Base-by-base conservation (phyloP, 30 jellyfish, hydroid and myxozoan genomes). In the Cassiopea andromeda region DNA sequence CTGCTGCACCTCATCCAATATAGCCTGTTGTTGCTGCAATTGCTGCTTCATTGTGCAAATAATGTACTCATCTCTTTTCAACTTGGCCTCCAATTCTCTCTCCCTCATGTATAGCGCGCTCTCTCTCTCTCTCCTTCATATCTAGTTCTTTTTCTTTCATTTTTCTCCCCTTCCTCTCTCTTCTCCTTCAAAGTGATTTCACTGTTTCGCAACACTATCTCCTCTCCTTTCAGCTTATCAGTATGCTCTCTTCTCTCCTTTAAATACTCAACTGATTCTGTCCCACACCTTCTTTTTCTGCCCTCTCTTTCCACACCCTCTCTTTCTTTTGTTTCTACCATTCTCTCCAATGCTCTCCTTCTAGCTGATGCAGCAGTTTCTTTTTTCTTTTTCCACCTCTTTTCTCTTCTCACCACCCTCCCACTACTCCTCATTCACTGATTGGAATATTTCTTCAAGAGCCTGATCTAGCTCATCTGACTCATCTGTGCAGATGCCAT, bases 401-500 rank as follows among this genome's bases (percentile, higher is more conserved):
- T 68, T 43, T 58, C 27, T 72, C 3, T 15, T 9, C 81, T 72
- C 58, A 54, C 81, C 81, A 2, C 54, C 27, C 7, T 7, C 14
- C 58, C 17, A 19, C 57, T 72, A 58, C 44, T 72, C 19, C 27
- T 72, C 3, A 7, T 46, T 38, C 27, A 5, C 49, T 18, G 16
- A 13, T 15, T 72, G 59, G 45, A 13, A 44, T 10, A 86, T 61
- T 38, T 86, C 93, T 61, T 75, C 89, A 3, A 86, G 74, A 16
- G 77, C 71, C 60, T 73, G 67, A 44, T 86, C 93, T n/a, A 64
- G 69, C 48, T 86, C 93, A 72, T 72, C 81, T 0, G 89, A 27
- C 66, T 54, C 71, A 72, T 75, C 88, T 14, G 81, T 76, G 60
- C 80, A 47, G 43, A 50, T 86, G 47, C 90, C 93, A 73, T 81